Conservation (phyloP, 1,140 invertebrate genomes). For the Apis mellifera region Amel_HAv3.1 CM009931.2:20536501-20537000, state of each 20-base stretch:
- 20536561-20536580: not conserved
- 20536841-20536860: conserved; percentile 33
- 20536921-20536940: conserved; percentile 32
- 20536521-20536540: too few species aligned
- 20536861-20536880: conserved; percentile 54
- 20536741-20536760: conserved; percentile 75
- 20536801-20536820: conserved; percentile 34
- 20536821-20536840: conserved; percentile 2
- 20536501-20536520: conserved; percentile 8
- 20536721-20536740: conserved; percentile 46
- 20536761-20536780: conserved; percentile 63
- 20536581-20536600: not conserved
- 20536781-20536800: not conserved
- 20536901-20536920: conserved; percentile 61
- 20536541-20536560: not conserved
- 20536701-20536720: conserved; percentile 9
- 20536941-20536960: not conserved
- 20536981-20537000: conserved; percentile 58
- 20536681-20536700: conserved; percentile 35
- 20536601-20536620: not conserved
- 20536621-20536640: not conserved
- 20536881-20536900: conserved; percentile 40
- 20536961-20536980: conserved; percentile 6
- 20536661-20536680: conserved; percentile 34
- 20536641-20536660: conserved; percentile 23